Percentiles rank a stretch among this genome's conserved stretches.
Conservation (phyloP, 2,888 invertebrate species). For the Dasypogon diadema region DNA sequence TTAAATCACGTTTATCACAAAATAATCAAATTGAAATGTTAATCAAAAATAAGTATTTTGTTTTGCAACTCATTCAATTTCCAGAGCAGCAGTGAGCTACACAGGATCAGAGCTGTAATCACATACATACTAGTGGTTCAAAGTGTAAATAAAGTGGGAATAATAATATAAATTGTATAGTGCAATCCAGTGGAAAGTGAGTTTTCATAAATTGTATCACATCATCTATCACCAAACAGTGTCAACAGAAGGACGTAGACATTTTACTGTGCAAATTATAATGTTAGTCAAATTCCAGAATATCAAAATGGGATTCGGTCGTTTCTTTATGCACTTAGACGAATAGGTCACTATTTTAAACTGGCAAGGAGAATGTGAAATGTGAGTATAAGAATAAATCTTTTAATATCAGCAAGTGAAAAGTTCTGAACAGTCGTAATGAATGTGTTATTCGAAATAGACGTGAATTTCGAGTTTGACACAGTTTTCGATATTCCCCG, state of each 20-base stretch:
- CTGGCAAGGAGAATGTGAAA: not conserved
- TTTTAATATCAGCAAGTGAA: not conserved
- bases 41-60: constrained; percentile 7
- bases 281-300: constrained; percentile 6
- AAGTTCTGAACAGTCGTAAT: not conserved
- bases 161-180: too few relatives aligned
- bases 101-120: not conserved
- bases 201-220: not conserved
- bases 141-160: not conserved
- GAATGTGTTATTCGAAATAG: not conserved
- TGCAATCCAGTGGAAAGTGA: not conserved
- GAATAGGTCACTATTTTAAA: constrained; percentile 3
- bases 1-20: constrained; percentile 11
- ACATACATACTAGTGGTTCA: not conserved
- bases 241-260: not conserved
- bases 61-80: constrained; percentile 4
- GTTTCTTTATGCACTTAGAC: constrained; percentile 41
- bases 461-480: not conserved
- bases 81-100: not conserved
- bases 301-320: constrained; percentile 23
- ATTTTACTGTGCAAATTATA: constrained; percentile 1
- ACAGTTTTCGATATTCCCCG: not conserved
- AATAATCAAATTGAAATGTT: not conserved
- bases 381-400: not conserved
- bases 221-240: not conserved